Percentiles rank a stretch among this genome's conserved stretches.
Conservation (phyloP, 2,797 vertebrate genomes). For the Sebastes oblongus region DNA sequence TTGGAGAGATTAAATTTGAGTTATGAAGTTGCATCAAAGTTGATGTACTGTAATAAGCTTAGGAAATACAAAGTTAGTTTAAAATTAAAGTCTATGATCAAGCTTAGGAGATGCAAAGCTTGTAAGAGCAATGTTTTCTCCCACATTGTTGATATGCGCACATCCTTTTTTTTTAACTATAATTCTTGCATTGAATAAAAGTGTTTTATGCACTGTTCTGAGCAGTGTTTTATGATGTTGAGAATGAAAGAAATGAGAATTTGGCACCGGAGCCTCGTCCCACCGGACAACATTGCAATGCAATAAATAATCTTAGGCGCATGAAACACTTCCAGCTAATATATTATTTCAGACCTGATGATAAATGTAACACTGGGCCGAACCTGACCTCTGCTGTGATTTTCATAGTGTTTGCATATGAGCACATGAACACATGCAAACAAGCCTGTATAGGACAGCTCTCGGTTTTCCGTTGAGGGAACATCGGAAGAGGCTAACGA, state of each 20-base stretch:
- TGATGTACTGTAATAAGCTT: background rate
- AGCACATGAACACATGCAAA: conserved; percentile 16
- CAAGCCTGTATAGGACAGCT: background rate
- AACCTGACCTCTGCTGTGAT: conserved; percentile 24
- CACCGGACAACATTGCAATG: background rate
- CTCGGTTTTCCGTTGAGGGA: background rate
- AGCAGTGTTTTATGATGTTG: background rate
- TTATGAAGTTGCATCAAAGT: background rate
- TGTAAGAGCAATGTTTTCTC: background rate
- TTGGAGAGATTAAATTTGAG: background rate
- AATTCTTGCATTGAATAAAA: background rate
- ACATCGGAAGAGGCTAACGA: background rate
- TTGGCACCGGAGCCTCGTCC: background rate
- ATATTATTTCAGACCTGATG: background rate
- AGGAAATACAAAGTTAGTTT: background rate
- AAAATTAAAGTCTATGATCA: background rate
- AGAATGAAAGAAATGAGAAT: conserved; percentile 1
- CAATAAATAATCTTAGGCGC: background rate
- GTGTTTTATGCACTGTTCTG: background rate
- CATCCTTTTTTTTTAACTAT: background rate
- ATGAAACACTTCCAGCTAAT: conserved; percentile 2
- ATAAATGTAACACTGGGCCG: background rate
- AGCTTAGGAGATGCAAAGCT: background rate
- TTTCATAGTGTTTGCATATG: conserved; percentile 25
- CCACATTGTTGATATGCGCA: background rate